phyloP scores from a whole-genome alignment of 2,797 vertebrate genomes.

The Xiphorhynchus erythropygius region DNA sequence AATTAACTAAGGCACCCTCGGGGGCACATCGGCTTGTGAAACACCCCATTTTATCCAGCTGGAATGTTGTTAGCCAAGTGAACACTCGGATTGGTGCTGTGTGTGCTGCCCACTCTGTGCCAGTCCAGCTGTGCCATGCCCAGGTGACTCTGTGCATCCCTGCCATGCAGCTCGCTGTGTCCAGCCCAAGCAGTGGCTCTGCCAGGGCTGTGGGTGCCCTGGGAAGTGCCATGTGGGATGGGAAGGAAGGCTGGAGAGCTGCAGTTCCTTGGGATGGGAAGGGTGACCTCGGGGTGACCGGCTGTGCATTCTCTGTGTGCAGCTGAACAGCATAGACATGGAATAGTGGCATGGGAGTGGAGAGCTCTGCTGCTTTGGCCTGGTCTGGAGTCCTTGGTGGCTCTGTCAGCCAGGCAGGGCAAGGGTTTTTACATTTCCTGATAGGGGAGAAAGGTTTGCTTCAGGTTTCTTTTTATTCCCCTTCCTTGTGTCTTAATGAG shows the following conservation, averaged over 20 bases:
- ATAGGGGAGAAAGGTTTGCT: background rate
- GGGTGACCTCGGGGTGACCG: background rate
- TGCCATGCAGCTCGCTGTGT: background rate
- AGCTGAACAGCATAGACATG: background rate
- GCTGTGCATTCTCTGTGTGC: background rate
- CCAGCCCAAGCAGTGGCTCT: background rate
- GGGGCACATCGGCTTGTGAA: background rate
- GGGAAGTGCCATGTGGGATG: background rate
- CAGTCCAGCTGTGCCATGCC: background rate
- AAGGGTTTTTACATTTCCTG: background rate
- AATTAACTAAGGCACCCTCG: background rate
- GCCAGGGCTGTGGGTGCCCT: background rate
- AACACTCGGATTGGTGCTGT: too few species aligned
- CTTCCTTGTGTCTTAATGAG: background rate
- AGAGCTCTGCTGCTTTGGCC: background rate
- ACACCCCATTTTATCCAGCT: background rate
- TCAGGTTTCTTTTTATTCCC: accelerated
- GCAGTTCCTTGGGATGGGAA: background rate
- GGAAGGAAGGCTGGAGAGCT: background rate
- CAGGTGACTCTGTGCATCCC: background rate
- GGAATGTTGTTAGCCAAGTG: background rate
- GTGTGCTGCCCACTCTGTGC: background rate
- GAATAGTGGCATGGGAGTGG: background rate
- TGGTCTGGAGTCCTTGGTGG: background rate
- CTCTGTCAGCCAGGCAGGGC: background rate